These are phyloP conservation scores for Haliclona indistincta DNA, from an alignment of 37 sponge, comb jelly and placozoan species.

Conservation along the genomic window DNA sequence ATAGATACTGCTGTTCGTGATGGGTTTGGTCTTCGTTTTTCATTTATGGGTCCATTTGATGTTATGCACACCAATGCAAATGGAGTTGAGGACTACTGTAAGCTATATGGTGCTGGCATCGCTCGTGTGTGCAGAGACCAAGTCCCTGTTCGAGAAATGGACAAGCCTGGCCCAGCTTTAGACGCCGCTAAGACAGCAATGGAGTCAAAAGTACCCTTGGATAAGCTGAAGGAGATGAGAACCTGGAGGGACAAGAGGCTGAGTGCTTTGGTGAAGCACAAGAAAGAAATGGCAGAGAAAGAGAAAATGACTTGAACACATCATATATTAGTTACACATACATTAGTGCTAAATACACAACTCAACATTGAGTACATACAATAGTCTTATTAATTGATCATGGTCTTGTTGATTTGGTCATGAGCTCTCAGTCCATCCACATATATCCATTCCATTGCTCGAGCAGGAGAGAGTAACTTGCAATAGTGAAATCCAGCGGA, in stretches of 20 bases:
- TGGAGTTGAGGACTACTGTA: conserved; percentile 91
- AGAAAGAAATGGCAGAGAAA: conserved; percentile 16
- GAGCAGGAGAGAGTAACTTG: conserved; percentile 82
- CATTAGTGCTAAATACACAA: not conserved
- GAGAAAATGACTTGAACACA: not conserved
- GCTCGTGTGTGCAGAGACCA: conserved; percentile 66
- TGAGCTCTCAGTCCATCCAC: conserved; percentile 74
- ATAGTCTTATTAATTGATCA: not conserved
- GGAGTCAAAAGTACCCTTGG: conserved; percentile 67
- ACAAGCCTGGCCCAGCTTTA: not conserved
- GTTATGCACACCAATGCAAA: conserved; percentile 92
- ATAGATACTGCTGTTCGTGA: conserved; percentile 84
- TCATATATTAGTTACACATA: not conserved
- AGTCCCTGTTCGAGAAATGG: conserved; percentile 39
- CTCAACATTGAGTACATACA: too few relatives aligned
- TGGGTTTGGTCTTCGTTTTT: conserved; percentile 88
- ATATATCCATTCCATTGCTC: conserved; percentile 87
- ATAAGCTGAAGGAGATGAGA: conserved; percentile 67
- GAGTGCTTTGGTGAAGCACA: conserved; percentile 60
- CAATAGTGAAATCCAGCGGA: conserved; percentile 83
- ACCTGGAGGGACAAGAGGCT: conserved; percentile 82
- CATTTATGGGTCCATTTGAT: conserved; percentile 92
- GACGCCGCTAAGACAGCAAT: conserved; percentile 14
- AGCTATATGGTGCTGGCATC: conserved; percentile 89
- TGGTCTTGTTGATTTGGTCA: conserved; percentile 20